Base-by-base conservation (phyloP, 37 sponge, comb jelly and placozoan species). In the Corticium candelabrum region DNA sequence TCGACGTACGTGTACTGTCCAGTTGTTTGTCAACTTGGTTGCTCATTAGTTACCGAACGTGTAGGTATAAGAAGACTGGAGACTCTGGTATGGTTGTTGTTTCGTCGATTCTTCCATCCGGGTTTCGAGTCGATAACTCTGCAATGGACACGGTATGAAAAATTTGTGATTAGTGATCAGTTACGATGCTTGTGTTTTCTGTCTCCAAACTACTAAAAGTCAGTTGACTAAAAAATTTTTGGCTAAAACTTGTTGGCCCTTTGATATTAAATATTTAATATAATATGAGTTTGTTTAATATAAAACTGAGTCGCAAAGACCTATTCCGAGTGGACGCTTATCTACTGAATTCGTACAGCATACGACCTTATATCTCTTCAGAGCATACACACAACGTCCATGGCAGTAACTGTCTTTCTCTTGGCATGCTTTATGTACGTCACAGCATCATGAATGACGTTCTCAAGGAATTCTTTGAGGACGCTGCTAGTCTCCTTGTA, bases 351-450 rank as follows among this genome's bases (percentile, higher is more conserved):
- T 93, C 96, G 87, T 95, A 95, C 37, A 95, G 92, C 37, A 93
- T 95, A 40, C 96, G 93, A 69, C 96, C 96, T 84, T 95, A 93
- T 3, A 93, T 78, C 89, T 95, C 91, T 70, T 91, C 93, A 39
- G 96, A 93, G 82, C 90, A n/a, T n/a, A n/a, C 91, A 95, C 67
- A 95, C 96, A 35, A 95, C 96, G 81, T 95, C 96, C 96, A 95
- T 95, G 81, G 96, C 96, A 40, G 96, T 95, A 37, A 95, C 96
- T 5, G 96, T 95, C 96, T 91, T 95, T 79, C 96, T 86, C 96
- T 96, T 96, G 82, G 96, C 96, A 85, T 96, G 96, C 86, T 96
- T 94, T 37, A 94, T 96, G 96, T 96, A 96, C 82, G 96, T 96
- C 75, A 95, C 96, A 34, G 96, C 96, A 75, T 95, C 96, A 78